phyloP scores from a whole-genome alignment of 2,888 invertebrate genomes.

The Leptura quadrifasciata region DNA sequence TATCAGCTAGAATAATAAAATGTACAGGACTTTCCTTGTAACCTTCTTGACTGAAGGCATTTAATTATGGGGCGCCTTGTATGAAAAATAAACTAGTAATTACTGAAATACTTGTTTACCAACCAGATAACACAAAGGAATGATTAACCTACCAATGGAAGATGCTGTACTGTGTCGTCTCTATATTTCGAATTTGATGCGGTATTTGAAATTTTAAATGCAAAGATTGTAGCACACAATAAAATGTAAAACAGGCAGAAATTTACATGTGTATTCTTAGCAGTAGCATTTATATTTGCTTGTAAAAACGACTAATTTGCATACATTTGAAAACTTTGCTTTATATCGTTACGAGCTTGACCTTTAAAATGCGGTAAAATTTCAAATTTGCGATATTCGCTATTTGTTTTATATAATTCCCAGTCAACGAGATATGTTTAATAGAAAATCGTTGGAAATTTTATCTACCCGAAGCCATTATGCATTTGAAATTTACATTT shows the following conservation, averaged over 20 bases:
- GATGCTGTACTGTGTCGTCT: not conserved
- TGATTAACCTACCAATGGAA: constrained; percentile 11
- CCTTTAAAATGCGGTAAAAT: constrained; percentile 51
- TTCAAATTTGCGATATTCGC: constrained; percentile 41
- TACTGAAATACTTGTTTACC: not conserved
- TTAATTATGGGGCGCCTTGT: too few relatives aligned
- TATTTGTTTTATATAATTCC: constrained; percentile 32
- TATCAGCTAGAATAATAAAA: too few relatives aligned
- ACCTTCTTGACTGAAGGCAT: too few relatives aligned
- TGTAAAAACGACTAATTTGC: constrained; percentile 54
- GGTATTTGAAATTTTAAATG: constrained; percentile 52
- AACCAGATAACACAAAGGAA: constrained; percentile 1
- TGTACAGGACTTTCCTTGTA: too few relatives aligned
- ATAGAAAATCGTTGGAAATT: constrained; percentile 1
- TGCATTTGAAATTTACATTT: not conserved
- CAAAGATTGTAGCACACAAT: constrained; percentile 48
- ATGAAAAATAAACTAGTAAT: not conserved
- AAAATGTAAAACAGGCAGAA: constrained; percentile 54
- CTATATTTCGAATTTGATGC: constrained; percentile 24
- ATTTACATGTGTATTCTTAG: constrained; percentile 52
- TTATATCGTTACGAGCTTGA: constrained; percentile 49
- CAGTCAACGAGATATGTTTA: constrained; percentile 7
- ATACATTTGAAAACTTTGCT: constrained; percentile 55
- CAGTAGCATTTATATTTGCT: constrained; percentile 51
- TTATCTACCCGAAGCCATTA: not conserved